Percentiles rank a stretch among this genome's conserved stretches.
Conservation (phyloP, 2,797 vertebrate genomes). For the Steatocranus sp. region DNA sequence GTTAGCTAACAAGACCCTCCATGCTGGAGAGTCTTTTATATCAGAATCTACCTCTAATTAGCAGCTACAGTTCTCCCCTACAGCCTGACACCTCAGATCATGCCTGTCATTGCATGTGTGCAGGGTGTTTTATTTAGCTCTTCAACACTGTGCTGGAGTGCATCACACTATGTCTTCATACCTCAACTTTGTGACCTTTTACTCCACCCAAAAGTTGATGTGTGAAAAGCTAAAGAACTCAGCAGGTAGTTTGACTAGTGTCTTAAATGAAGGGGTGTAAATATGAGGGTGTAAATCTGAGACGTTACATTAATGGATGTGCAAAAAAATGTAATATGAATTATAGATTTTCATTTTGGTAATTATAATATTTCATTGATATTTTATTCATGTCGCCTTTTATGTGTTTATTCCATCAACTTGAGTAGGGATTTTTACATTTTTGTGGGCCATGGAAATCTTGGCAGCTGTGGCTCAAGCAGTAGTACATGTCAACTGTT, state of each 20-base stretch:
- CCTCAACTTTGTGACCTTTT: not conserved
- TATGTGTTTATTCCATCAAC: not conserved
- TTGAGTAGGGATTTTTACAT: not conserved
- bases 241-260: not conserved
- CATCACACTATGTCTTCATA: not conserved
- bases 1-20: slow-evolving; percentile 51
- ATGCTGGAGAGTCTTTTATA: slow-evolving; percentile 25
- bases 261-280: not conserved
- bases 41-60: slow-evolving; percentile 45
- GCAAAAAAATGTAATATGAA: not conserved
- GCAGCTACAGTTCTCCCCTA: not conserved
- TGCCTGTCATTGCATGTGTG: not conserved
- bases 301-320: not conserved
- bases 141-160: not conserved
- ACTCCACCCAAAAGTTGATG: not conserved
- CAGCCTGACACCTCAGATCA: slow-evolving; percentile 6
- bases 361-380: not conserved
- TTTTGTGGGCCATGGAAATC: not conserved
- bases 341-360: not conserved
- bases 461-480: not conserved
- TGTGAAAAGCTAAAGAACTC: not conserved
- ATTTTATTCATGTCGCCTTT: not conserved
- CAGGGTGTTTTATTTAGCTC: not conserved
- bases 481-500: not conserved
- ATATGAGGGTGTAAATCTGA: not conserved